Base-by-base conservation (phyloP, 2,113 vertebrate species). In the Cathartes aura region DNA sequence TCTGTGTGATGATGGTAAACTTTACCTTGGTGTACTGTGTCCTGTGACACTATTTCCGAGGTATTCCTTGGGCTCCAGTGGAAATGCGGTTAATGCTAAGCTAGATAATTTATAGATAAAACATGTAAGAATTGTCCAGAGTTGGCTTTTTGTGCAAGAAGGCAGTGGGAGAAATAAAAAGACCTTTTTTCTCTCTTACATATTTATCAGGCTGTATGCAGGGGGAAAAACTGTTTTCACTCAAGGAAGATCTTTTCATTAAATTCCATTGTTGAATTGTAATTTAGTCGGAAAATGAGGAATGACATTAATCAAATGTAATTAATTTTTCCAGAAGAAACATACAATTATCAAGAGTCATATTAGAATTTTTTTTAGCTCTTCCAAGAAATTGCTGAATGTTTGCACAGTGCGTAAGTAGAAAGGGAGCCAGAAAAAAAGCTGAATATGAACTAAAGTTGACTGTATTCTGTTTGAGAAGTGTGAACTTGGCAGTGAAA, bases 401-500 rank as follows among this genome's bases (percentile, higher is more conserved):
- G 8, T 59, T 95, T 96, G 53, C n/a, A 64, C 14, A 56, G 56
- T 78, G 52, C 0, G 4, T 40, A 89, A 82, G 48, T 63, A 66
- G 71, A 93, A 89, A 45, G 36, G 26, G 24, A 87, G 66, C 72
- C 91, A 95, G 87, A 84, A 90, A 53, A 62, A 64, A 76, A 74
- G 42, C 53, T 84, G 80, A 75, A 38, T 56, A 30, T 62, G 75
- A 87, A 15, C 22, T 72, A 4, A 59, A 79, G 64, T 81, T 89
- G 58, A 82, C 55, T 60, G 47, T 74, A 14, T 89, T 96, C 45
- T 90, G 20, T 84, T 96, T 87, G 68, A 82, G 78, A 94, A 93
- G 70, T 94, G 93, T 36, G 40, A 95, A 72, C 30, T 83, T 97
- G 88, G 91, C 83, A 93, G 47, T 36, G 71, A 70, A 82, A 97